Evolutionary conservation across 2,113 vertebrate genomes (phyloP).

Genomic region (Xenopus borealis): DNA sequence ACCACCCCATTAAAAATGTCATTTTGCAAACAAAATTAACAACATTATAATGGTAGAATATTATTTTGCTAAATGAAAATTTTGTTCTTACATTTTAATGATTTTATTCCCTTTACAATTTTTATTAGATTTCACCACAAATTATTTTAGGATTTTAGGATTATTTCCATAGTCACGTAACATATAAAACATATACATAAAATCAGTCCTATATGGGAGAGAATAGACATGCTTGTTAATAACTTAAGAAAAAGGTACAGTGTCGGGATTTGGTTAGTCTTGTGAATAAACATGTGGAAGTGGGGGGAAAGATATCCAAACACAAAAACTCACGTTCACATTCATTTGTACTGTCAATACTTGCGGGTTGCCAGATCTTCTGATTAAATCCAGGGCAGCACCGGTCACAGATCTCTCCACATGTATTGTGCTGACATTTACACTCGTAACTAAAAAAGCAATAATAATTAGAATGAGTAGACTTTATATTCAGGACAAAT

Average conservation of each 20-base stretch:
- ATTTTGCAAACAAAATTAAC: too few relatives aligned
- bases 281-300: neutral
- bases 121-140: too few relatives aligned
- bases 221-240: too few relatives aligned
- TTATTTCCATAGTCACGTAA: neutral
- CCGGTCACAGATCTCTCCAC: conserved; percentile 82
- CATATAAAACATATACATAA: too few relatives aligned
- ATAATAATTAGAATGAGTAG: neutral
- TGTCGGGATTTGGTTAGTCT: neutral
- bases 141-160: too few relatives aligned
- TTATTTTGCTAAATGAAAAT: too few relatives aligned
- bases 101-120: too few relatives aligned
- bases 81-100: too few relatives aligned
- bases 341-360: conserved; percentile 64
- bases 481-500: neutral
- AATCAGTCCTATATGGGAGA: too few relatives aligned
- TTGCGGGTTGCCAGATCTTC: conserved; percentile 78
- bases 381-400: conserved; percentile 87
- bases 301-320: neutral
- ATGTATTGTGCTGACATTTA: conserved; percentile 88
- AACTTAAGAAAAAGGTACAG: neutral
- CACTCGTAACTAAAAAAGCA: conserved; percentile 73
- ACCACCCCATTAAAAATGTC: too few relatives aligned
- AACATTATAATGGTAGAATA: too few relatives aligned
- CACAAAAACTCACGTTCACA: conserved; percentile 77